Evolutionary conservation across 2,797 vertebrate species (phyloP), one percentile per base, ranked within the genome.

Genomic region (Bovichtus variegatus): DNA sequence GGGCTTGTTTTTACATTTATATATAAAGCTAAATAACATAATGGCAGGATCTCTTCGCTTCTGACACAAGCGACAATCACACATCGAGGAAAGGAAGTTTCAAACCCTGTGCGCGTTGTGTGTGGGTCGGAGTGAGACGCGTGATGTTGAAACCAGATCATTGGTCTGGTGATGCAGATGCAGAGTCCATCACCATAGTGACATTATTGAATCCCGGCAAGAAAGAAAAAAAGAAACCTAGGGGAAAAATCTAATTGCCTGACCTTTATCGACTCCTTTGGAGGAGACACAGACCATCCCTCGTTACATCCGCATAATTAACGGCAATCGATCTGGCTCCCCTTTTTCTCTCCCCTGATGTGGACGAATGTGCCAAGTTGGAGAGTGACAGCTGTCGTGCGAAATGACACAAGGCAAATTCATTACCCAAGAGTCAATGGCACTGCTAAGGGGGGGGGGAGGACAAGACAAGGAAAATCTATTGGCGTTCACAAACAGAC

Each of bases 241-340:
- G 12, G 49, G 64, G 31, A 51, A 71, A 67, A 89, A 89, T 90
- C 84, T 88, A 94, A 95, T 96, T 96, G 95, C 65, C 81, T 96
- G 93, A 93, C 91, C 93, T 96, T 96, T 95, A 96, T 95, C 91
- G 96, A 95, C 93, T 92, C 85, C 87, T 93, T 90, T 93, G 91
- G 91, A 94, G 89, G 19, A 79, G 82, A 83, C 86, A 86, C 86
- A 86, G 78, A 55, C 87, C 77, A 57, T 89, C 91, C 89, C 96
- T 96, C 92, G 93, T 91, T 96, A 92, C 92, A 93, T 94, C 90
- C 92, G 95, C 95, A 96, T 97, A 97, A 97, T 97, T 97, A 96
- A 94, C 87, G 92, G 93, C 94, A 93, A 97, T 97, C 94, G 95
- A 96, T 95, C 94, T 65, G 54, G 76, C 83, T 87, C 75, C 78